Conservation (phyloP, 2,888 invertebrate species). For the Drosophila phalerata region DNA sequence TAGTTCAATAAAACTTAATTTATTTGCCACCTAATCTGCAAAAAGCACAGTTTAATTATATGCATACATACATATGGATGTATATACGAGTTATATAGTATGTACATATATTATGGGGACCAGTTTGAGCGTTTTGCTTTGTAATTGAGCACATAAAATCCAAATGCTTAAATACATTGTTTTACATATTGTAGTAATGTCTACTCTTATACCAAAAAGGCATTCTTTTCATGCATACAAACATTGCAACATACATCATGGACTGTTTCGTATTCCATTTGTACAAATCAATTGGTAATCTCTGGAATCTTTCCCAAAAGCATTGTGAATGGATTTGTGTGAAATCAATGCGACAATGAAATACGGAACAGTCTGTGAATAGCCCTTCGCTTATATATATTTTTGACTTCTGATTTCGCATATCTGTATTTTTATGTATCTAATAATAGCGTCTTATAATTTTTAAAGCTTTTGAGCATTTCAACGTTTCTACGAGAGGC, state of each 20-base stretch:
- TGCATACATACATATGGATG: slow-evolving; percentile 21
- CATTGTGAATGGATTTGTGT: not conserved
- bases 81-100: slow-evolving; percentile 27
- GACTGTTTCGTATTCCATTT: slow-evolving; percentile 1
- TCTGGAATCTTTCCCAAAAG: not conserved
- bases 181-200: slow-evolving; percentile 13
- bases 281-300: not conserved
- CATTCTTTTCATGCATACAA: slow-evolving; percentile 10
- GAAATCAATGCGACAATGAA: not conserved
- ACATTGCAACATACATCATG: not conserved
- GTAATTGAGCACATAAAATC: slow-evolving; percentile 37
- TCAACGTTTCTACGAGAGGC: slow-evolving; percentile 27
- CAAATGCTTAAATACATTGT: slow-evolving; percentile 21
- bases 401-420: slow-evolving; percentile 20
- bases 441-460: slow-evolving; percentile 34
- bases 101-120: slow-evolving; percentile 66
- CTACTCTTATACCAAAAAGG: slow-evolving; percentile 13
- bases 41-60: slow-evolving; percentile 28
- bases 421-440: slow-evolving; percentile 8
- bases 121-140: slow-evolving; percentile 75
- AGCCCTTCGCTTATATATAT: slow-evolving; percentile 9
- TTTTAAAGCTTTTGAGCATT: slow-evolving; percentile 37
- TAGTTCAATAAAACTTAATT: slow-evolving; percentile 18
- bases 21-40: slow-evolving; percentile 17
- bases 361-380: not conserved